Percentiles rank a stretch among this genome's conserved stretches.
phyloP scores from a whole-genome alignment of 2,888 invertebrate species.

The Mythimna albipuncta region DNA sequence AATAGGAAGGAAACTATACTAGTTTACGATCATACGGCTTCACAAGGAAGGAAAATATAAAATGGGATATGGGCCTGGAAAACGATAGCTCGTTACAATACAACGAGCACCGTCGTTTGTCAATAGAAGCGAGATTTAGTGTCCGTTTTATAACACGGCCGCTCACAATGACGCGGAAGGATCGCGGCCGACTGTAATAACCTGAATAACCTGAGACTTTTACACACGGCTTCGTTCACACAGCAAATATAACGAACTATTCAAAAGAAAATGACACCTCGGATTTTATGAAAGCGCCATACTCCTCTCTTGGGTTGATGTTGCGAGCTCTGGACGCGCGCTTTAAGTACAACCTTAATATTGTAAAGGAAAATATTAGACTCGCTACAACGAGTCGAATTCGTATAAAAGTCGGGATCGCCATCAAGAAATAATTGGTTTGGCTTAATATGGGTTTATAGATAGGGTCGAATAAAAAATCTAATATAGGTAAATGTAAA shows the following conservation, averaged over 20 bases:
- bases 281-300: slow-evolving; percentile 81
- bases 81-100: slow-evolving; percentile 72
- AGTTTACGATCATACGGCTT: slow-evolving; percentile 73
- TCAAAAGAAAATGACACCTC: slow-evolving; percentile 85
- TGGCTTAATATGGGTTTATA: slow-evolving; percentile 59
- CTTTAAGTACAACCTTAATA: slow-evolving; percentile 46
- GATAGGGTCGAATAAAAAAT: slow-evolving; percentile 66
- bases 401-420: slow-evolving; percentile 51
- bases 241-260: slow-evolving; percentile 83
- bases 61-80: slow-evolving; percentile 76
- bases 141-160: slow-evolving; percentile 76
- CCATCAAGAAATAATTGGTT: slow-evolving; percentile 64
- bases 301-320: slow-evolving; percentile 69
- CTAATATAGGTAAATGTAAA: slow-evolving; percentile 69
- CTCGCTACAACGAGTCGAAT: slow-evolving; percentile 32
- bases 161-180: slow-evolving; percentile 65
- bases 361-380: slow-evolving; percentile 39
- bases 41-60: slow-evolving; percentile 76
- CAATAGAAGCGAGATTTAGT: slow-evolving; percentile 80
- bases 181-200: slow-evolving; percentile 75
- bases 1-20: slow-evolving; percentile 65
- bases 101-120: slow-evolving; percentile 83
- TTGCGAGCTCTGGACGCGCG: slow-evolving; percentile 55
- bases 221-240: slow-evolving; percentile 70
- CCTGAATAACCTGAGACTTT: slow-evolving; percentile 80